A percentile compares a stretch with the other conserved stretches of the same genome.
Evolutionary conservation across 2,113 vertebrate species (phyloP).

Genomic region (Anhinga rufa): DNA sequence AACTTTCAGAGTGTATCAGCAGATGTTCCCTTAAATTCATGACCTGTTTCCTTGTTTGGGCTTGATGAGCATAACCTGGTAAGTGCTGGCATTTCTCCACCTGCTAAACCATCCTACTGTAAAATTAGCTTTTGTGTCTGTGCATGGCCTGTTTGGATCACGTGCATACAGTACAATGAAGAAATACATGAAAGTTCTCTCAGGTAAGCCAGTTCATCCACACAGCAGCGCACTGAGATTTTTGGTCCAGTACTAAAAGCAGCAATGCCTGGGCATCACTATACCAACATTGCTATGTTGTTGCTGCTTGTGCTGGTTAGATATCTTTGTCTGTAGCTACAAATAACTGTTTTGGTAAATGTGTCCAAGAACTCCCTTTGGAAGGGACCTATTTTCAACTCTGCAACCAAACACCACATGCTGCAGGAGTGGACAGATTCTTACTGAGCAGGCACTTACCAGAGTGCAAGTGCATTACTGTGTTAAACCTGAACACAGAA

Average conservation of each 20-base stretch:
- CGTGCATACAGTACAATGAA: accelerated
- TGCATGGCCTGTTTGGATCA: neutral
- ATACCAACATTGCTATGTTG: neutral
- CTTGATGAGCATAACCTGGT: neutral
- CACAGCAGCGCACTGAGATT: accelerated
- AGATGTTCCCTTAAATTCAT: neutral
- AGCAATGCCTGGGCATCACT: neutral
- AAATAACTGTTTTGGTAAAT: neutral
- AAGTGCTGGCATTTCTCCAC: neutral
- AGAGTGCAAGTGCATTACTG: neutral
- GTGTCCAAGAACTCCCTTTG: neutral
- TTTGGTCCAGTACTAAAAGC: neutral
- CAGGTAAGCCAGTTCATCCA: neutral
- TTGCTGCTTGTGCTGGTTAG: neutral
- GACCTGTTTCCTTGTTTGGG: neutral
- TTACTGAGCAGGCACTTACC: neutral
- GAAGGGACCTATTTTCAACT: neutral
- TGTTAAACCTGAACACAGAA: neutral
- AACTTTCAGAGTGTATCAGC: neutral
- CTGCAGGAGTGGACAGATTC: neutral
- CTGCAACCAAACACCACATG: neutral
- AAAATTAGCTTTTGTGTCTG: neutral
- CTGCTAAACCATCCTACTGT: neutral
- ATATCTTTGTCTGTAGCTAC: neutral
- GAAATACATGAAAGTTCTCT: neutral